Percentiles rank a stretch among this genome's conserved stretches.
phyloP scores from a whole-genome alignment of 2,113 vertebrate genomes.

The Sakesphorus luctuosus region DNA sequence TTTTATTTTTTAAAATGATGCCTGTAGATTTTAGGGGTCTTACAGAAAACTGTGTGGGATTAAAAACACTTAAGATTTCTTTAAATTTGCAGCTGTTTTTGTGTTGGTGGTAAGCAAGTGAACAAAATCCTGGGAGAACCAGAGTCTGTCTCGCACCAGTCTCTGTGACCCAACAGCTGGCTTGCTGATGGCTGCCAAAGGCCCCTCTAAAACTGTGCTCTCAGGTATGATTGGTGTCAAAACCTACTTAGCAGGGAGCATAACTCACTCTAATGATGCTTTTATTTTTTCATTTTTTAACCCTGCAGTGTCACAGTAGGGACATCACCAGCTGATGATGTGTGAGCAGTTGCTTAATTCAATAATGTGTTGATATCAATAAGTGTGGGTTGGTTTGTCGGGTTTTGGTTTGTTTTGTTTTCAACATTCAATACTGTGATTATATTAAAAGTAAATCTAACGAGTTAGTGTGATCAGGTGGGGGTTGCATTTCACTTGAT shows the following conservation, averaged over 20 bases:
- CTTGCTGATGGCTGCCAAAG: not conserved
- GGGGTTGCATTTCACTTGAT: not conserved
- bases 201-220: not conserved
- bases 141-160: not conserved
- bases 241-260: not conserved
- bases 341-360: not conserved
- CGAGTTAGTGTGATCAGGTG: not conserved
- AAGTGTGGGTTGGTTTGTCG: not conserved
- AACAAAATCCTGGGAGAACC: not conserved
- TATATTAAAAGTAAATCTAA: not conserved
- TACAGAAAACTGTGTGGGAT: not conserved
- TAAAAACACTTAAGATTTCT: not conserved
- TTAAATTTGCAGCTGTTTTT: not conserved
- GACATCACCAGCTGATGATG: not conserved
- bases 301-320: not conserved
- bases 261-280: not conserved
- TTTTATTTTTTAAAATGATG: not conserved
- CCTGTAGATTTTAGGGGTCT: not conserved
- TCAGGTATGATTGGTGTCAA: not conserved
- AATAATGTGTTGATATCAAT: not conserved
- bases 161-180: not conserved
- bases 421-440: not conserved
- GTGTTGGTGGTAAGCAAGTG: not conserved
- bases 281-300: not conserved
- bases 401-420: not conserved